phyloP scores from a whole-genome alignment of 1,140 invertebrate species.

The Pogonomyrmex barbatus region DNA sequence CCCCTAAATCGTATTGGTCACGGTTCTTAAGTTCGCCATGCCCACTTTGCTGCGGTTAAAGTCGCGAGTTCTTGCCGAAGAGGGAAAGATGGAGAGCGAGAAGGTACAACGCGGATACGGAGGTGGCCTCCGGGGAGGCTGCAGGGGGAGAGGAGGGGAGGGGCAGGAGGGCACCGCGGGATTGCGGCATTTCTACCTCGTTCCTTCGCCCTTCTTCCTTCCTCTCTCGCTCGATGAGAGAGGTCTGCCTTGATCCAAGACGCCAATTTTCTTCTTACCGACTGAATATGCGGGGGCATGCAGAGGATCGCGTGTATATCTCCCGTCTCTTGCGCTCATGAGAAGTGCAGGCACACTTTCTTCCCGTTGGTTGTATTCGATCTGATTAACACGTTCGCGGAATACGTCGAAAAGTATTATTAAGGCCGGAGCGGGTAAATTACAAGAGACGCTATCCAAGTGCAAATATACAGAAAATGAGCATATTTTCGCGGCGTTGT shows the following conservation, averaged over 20 bases:
- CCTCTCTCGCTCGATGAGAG: slow-evolving; percentile 19
- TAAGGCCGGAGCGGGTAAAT: slow-evolving; percentile 63
- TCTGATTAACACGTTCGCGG: slow-evolving; percentile 75
- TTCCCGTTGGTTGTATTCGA: slow-evolving; percentile 71
- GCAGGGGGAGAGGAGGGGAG: not conserved
- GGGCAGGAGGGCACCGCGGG: slow-evolving; percentile 24
- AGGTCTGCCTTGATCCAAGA: slow-evolving; percentile 59
- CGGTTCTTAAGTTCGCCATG: slow-evolving; percentile 78
- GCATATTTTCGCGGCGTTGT: slow-evolving; percentile 47
- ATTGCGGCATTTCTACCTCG: slow-evolving; percentile 43
- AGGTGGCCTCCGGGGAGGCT: not conserved
- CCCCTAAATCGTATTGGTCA: slow-evolving; percentile 77
- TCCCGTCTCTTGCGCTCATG: slow-evolving; percentile 64
- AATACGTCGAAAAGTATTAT: slow-evolving; percentile 72
- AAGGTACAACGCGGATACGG: slow-evolving; percentile 6
- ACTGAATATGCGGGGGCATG: slow-evolving; percentile 70
- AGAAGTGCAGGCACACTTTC: slow-evolving; percentile 58
- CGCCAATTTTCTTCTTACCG: slow-evolving; percentile 76
- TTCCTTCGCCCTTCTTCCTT: slow-evolving; percentile 14
- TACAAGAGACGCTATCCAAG: slow-evolving; percentile 55
- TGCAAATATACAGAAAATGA: slow-evolving; percentile 65
- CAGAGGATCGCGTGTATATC: slow-evolving; percentile 66
- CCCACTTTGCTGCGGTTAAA: slow-evolving; percentile 78
- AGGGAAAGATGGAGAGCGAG: slow-evolving; percentile 35
- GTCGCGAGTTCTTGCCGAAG: slow-evolving; percentile 67